Conservation (phyloP, 1,140 invertebrate genomes). For the Matsumurasca onukii region DNA sequence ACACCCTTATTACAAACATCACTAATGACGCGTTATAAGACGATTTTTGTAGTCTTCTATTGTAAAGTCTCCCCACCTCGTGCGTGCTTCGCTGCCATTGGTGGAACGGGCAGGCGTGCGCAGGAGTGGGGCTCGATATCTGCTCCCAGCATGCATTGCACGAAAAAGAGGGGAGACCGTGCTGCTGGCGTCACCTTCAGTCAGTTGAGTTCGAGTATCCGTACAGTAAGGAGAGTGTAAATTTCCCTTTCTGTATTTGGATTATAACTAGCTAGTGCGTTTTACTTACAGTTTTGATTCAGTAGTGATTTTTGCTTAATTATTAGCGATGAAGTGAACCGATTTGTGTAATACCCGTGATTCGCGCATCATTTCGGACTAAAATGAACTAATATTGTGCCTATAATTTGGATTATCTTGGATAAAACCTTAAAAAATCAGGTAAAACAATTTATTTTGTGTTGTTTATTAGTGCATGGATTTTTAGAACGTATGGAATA, state of each 20-base stretch:
- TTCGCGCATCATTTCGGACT: no score
- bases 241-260: background rate
- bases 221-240: background rate
- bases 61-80: background rate
- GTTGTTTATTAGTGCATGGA: background rate
- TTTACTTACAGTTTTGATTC: no score
- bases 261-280: constrained; percentile 1
- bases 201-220: background rate
- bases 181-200: background rate
- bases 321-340: no score
- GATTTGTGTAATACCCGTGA: no score
- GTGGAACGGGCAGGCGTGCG: background rate
- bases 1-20: background rate
- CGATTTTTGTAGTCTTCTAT: constrained; percentile 6
- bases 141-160: background rate
- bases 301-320: no score
- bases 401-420: constrained; percentile 2
- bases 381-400: no score
- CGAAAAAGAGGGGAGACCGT: background rate
- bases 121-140: background rate
- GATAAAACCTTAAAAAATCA: background rate
- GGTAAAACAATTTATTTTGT: background rate
- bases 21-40: constrained; percentile 18
- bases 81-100: background rate
- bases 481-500: background rate